These are phyloP conservation scores for Drosophila nr. perissopoda DNA, from an alignment of 2,888 invertebrate species.

Conservation along the genomic window DNA sequence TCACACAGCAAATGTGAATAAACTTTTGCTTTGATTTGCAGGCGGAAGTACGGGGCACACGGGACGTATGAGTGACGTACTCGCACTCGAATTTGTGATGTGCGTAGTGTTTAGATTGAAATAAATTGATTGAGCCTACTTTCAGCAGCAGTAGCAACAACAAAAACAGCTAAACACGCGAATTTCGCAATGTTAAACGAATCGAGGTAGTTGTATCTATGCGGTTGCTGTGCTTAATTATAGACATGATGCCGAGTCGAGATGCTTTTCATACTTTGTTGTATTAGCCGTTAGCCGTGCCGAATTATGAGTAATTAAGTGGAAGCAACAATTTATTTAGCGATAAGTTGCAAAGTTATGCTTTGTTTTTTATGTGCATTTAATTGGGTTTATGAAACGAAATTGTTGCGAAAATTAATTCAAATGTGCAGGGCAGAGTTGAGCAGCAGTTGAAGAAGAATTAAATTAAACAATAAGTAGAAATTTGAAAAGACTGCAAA, in stretches of 20 bases:
- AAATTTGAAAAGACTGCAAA: neutral
- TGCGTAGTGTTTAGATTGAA: constrained; percentile 61
- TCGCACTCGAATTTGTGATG: constrained; percentile 17
- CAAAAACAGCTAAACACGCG: constrained; percentile 2
- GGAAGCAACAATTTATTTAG: constrained; percentile 30
- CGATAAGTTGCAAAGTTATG: constrained; percentile 28
- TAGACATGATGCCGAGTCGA: constrained; percentile 34
- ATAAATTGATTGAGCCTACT: constrained; percentile 62
- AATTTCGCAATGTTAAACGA: constrained; percentile 30
- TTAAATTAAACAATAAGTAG: neutral
- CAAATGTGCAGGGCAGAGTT: neutral
- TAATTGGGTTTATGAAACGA: constrained; percentile 12
- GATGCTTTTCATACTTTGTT: constrained; percentile 12
- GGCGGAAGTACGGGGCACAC: constrained; percentile 42
- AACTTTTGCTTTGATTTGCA: constrained; percentile 64
- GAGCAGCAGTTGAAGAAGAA: neutral
- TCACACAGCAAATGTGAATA: constrained; percentile 68
- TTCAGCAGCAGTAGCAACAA: constrained; percentile 1
- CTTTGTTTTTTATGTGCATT: neutral
- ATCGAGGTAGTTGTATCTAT: constrained; percentile 22
- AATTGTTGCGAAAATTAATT: constrained; percentile 11
- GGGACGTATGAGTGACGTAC: constrained; percentile 67
- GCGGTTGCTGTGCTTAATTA: constrained; percentile 25
- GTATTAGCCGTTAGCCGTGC: constrained; percentile 8
- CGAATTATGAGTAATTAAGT: constrained; percentile 37